Percentiles rank a stretch among this genome's conserved stretches.
Conservation (phyloP, 2,797 vertebrate species). For the Leuciscus waleckii region DNA sequence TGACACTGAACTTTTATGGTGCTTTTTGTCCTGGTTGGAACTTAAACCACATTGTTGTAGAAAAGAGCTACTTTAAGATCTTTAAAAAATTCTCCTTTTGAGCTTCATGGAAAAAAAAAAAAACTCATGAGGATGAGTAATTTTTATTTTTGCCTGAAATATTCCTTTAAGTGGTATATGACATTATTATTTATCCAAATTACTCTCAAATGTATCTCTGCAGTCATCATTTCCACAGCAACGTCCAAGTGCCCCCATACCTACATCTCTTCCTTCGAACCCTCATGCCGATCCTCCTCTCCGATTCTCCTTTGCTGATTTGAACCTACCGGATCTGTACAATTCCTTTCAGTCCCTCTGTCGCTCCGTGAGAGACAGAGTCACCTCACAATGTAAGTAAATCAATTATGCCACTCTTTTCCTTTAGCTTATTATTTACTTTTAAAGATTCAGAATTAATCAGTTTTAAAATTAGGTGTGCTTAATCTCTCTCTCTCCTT, state of each 20-base stretch:
- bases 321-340: constrained; percentile 92
- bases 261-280: constrained; percentile 55
- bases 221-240: constrained; percentile 66
- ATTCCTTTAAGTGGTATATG: background rate
- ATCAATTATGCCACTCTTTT: background rate
- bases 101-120: background rate
- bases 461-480: background rate
- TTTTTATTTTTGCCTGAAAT: background rate
- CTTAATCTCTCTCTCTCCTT: background rate
- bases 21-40: background rate
- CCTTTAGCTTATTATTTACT: background rate
- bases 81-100: background rate
- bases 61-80: background rate
- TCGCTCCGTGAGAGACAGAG: constrained; percentile 92
- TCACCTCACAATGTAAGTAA: constrained; percentile 82
- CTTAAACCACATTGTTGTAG: background rate
- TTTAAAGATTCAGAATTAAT: background rate
- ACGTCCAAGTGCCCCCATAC: constrained; percentile 57
- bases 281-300: constrained; percentile 67
- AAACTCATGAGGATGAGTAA: background rate
- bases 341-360: constrained; percentile 95
- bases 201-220: constrained; percentile 4
- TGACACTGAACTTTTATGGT: background rate
- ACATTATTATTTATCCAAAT: background rate
- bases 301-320: constrained; percentile 92